Evolutionary conservation across 2,888 invertebrate genomes (phyloP).

Genomic region (Geotrupes spiniger): DNA sequence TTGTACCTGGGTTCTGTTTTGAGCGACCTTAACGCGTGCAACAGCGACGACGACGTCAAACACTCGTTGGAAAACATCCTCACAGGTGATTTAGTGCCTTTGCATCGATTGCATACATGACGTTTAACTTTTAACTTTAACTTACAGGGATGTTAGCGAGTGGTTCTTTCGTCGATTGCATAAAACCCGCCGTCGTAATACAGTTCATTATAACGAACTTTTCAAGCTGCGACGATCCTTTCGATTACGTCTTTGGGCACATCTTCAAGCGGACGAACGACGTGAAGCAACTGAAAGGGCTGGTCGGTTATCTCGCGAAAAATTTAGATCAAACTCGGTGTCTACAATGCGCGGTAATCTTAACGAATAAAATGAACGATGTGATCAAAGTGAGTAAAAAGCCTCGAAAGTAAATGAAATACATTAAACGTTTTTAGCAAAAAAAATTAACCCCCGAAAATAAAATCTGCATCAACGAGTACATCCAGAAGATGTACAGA

Average conservation of each 20-base stretch:
- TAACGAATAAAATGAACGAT: not conserved
- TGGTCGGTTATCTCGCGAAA: conserved; percentile 31
- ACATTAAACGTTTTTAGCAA: conserved; percentile 27
- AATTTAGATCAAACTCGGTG: conserved; percentile 32
- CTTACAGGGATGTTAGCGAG: conserved; percentile 33
- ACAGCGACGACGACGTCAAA: conserved; percentile 8
- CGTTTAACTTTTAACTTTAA: no score
- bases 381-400: conserved; percentile 39
- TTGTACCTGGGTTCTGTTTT: conserved; percentile 38
- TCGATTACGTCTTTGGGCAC: not conserved
- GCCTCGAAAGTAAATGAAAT: no score
- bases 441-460: conserved; percentile 34
- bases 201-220: not conserved
- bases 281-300: conserved; percentile 12
- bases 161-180: no score
- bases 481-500: not conserved
- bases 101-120: no score
- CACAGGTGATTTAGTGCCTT: conserved; percentile 40
- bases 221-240: not conserved
- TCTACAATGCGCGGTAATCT: conserved; percentile 33
- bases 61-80: conserved; percentile 29
- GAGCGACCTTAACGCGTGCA: conserved; percentile 31
- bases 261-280: not conserved
- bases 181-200: not conserved
- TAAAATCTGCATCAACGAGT: conserved; percentile 27